Evolutionary conservation across 1,140 invertebrate genomes (phyloP), one percentile per base, ranked within the genome.

Genomic region (Himalopsyche phryganea): DNA sequence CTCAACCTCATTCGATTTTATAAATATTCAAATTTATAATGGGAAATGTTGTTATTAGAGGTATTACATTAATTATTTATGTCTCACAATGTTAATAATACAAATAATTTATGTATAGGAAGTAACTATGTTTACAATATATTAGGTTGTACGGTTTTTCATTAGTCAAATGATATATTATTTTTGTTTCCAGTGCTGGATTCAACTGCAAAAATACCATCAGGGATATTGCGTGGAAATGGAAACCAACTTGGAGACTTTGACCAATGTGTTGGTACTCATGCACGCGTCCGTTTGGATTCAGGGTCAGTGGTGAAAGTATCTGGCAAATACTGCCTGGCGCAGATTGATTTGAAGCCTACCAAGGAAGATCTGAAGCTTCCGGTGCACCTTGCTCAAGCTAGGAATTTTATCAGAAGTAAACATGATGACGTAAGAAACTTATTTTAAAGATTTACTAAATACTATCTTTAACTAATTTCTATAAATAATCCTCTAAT

Each of bases 211-310:
- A 88, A 88, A 67, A 78, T 87, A 36, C 82, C 85, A 45, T 80
- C 84, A 42, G 83, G 85, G 13, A 64, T 88, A 17, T 71, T 88
- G 9, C 79, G 83, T 51, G 86, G 86, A 54, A 86, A 88, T 68
- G 77, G 83, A 19, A 85, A 86, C 70, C 84, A 86, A 67, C 67
- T 87, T 11, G 86, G 86, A 32, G 85, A 88, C 70, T 88, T 84
- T 68, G 84, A 87, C 67, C 80, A 86, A 70, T 88, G 86, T 65
- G 71, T 85, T 33, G 74, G 70, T 11, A 75, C 83, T 32, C 69
- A 75, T 42, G 81, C 82, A 6, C 71, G 79, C 5, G 78, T 85
- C 1, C 83, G 84, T 69, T 57, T 75, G 18, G 73, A 75, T 19
- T 70, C 75, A 4, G 75, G 76, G 0, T 74, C 71, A 40, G 65